A percentile compares a stretch with the other conserved stretches of the same genome.
Conservation (phyloP, 1,140 invertebrate species). For the Phortica variegata region DNA sequence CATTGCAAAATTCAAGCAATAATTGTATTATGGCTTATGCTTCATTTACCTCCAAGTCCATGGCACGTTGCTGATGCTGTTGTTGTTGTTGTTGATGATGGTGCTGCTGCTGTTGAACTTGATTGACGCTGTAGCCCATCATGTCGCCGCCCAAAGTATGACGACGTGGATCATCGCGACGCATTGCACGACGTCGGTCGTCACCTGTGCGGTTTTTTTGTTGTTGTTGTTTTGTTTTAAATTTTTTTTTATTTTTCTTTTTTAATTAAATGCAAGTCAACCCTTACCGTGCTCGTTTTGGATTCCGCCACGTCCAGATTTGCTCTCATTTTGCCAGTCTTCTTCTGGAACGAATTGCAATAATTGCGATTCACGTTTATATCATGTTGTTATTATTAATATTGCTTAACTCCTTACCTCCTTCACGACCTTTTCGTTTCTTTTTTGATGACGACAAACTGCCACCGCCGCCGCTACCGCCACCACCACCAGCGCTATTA, state of each 20-base stretch:
- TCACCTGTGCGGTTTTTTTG: constrained; percentile 25
- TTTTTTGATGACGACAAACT: constrained; percentile 59
- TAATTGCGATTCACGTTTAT: background rate
- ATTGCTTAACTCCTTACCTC: constrained; percentile 35
- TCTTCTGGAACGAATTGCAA: constrained; percentile 36
- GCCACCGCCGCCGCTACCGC: constrained; percentile 33
- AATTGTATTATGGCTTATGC: too few relatives aligned
- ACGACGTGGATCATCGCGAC: constrained; percentile 66
- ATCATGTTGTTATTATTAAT: background rate
- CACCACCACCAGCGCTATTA: too few relatives aligned
- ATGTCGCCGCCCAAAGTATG: constrained; percentile 70
- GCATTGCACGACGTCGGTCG: constrained; percentile 59
- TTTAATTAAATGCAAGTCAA: constrained; percentile 6
- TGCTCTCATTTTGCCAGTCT: constrained; percentile 57
- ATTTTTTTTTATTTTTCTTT: constrained; percentile 3
- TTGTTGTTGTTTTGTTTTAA: constrained; percentile 3
- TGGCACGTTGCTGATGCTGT: constrained; percentile 62
- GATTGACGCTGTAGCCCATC: constrained; percentile 62
- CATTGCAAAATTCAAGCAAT: background rate
- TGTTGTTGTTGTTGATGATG: constrained; percentile 59
- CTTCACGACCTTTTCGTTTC: constrained; percentile 63
- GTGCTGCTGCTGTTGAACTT: constrained; percentile 60
- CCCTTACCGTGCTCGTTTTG: constrained; percentile 47
- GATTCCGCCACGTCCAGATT: constrained; percentile 46
- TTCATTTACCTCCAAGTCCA: constrained; percentile 70